Evolutionary conservation across 1,140 invertebrate species (phyloP).

Genomic region (Drosophila aff.): DNA sequence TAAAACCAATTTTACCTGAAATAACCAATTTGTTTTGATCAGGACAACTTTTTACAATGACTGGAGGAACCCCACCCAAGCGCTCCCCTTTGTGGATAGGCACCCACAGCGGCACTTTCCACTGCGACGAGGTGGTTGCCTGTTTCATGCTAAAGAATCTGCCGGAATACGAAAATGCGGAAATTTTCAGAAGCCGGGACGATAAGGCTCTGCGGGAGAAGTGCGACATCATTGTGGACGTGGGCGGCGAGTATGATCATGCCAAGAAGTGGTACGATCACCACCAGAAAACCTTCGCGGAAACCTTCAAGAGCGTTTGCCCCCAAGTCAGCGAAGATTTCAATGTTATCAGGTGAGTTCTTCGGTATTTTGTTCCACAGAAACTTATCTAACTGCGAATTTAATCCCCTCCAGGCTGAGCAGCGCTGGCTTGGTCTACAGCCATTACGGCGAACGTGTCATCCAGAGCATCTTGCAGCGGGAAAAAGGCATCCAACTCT

Average conservation of each 20-base stretch:
- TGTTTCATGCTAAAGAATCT: slow-evolving; percentile 95
- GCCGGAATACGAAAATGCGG: slow-evolving; percentile 92
- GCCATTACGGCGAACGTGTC: slow-evolving; percentile 94
- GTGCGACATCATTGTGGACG: slow-evolving; percentile 99
- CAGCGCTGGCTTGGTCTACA: slow-evolving; percentile 97
- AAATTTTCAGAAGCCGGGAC: slow-evolving; percentile 91
- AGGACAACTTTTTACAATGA: slow-evolving; percentile 43
- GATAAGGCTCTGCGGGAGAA: slow-evolving; percentile 88
- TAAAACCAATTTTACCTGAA: slow-evolving; percentile 3
- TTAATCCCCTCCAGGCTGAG: slow-evolving; percentile 90
- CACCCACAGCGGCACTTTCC: slow-evolving; percentile 94
- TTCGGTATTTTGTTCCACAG: neutral
- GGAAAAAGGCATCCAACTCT: slow-evolving; percentile 81
- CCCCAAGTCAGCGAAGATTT: slow-evolving; percentile 86
- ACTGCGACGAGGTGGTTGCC: slow-evolving; percentile 97
- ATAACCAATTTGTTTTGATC: neutral
- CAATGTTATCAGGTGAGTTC: slow-evolving; percentile 85
- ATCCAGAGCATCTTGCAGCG: slow-evolving; percentile 87
- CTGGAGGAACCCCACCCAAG: slow-evolving; percentile 53
- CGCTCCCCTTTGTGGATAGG: slow-evolving; percentile 87
- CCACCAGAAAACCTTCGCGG: slow-evolving; percentile 92
- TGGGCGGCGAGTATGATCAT: slow-evolving; percentile 95
- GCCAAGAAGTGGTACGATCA: slow-evolving; percentile 94
- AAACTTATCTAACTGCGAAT: neutral
- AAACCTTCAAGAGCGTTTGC: slow-evolving; percentile 87